phyloP scores from a whole-genome alignment of 2,113 vertebrate species.

The Prionailurus bengalensis region DNA sequence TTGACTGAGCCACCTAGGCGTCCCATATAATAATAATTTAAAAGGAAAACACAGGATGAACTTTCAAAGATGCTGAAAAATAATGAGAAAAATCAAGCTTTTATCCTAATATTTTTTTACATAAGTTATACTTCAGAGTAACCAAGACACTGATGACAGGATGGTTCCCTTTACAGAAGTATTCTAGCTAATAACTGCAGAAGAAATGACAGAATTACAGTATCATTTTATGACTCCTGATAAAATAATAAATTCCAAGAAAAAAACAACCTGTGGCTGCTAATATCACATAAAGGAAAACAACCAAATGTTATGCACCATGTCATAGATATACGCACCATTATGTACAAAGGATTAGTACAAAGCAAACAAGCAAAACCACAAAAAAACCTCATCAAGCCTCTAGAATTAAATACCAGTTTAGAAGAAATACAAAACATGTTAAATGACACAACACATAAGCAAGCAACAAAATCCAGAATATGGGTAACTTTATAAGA shows the following conservation, averaged over 20 bases:
- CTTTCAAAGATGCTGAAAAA: constrained; percentile 44
- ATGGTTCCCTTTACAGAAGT: not conserved
- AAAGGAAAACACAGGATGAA: not conserved
- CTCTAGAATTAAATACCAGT: not conserved
- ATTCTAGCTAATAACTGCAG: not conserved
- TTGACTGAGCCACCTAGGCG: too few species aligned
- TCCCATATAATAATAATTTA: not conserved
- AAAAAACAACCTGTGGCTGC: not conserved
- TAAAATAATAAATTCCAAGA: not conserved
- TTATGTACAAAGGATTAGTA: not conserved
- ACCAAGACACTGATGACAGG: not conserved
- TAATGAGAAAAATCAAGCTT: not conserved
- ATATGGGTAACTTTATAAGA: not conserved
- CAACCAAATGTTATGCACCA: not conserved
- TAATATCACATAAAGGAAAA: constrained; percentile 15
- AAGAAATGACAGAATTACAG: not conserved
- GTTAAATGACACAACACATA: not conserved
- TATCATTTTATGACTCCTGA: not conserved
- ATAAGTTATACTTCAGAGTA: not conserved
- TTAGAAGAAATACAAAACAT: constrained; percentile 7
- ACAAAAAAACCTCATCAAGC: not conserved
- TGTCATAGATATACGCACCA: not conserved
- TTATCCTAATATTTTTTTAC: not conserved
- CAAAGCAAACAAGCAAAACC: not conserved
- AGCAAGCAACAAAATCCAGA: not conserved